Base-by-base conservation (phyloP, 1,140 invertebrate genomes). In the Drosophila ohnishii region DNA sequence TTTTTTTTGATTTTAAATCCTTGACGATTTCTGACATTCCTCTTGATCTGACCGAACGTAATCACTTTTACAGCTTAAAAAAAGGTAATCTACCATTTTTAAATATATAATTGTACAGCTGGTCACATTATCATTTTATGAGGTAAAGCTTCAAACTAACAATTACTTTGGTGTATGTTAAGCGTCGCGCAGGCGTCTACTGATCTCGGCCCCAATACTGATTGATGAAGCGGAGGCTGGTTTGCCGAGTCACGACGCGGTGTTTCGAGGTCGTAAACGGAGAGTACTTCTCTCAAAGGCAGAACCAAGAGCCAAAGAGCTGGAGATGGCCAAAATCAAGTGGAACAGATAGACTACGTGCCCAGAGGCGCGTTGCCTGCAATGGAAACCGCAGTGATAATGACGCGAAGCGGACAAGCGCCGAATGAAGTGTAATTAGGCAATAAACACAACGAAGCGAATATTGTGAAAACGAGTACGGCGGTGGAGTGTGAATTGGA, bases 301-400 rank as follows among this genome's bases (percentile, higher is more conserved):
- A 57, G 19, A 25, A 58, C 35, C 59, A 16, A 75, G 45, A 60
- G 45, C 25, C 60, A 28, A 48, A 48, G 25, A 53, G 42, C 28
- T 51, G 42, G 66, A 85, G 82, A 80, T 83, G 72, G 60, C 16
- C 53, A 37, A 63, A 71, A 75, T 44, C 6, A 53, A 59, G 30
- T 39, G 60, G 40, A 56, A 57, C 14, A 59, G 64, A 74, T 37
- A 79, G 79, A 72, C 80, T 88, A 88, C 84, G 84, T 88, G 84
- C 84, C 69, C 40, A 60, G 61, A 67, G 73, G 63, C 62, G 74
- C 84, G 84, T 88, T 66, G 44, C 39, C 51, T 69, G 64, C 77
- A 80, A 35, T 75, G 39, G 28, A 53, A 42, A 30, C 65, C 11
- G 57, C 42, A 42, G 62, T 70, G 82, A 83, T 87, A 76, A 80